A percentile compares a stretch with the other conserved stretches of the same genome.
These are phyloP conservation scores for Bombyx mandarina DNA, from an alignment of 1,140 invertebrate species.

Conservation along the genomic window DNA sequence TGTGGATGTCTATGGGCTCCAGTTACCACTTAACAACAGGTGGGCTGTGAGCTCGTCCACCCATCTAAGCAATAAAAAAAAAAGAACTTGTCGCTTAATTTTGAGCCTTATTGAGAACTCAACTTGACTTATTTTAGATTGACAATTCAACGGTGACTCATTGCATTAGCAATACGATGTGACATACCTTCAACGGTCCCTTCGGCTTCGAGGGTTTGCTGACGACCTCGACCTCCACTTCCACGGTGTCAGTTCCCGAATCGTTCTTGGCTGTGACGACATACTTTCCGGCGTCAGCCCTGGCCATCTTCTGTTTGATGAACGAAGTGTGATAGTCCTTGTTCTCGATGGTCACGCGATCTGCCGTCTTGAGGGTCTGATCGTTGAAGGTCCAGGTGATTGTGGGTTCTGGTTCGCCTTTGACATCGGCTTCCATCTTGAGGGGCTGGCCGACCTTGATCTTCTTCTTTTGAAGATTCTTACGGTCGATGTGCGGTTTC, in stretches of 20 bases:
- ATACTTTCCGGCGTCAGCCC: conserved; percentile 89
- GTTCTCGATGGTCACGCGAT: conserved; percentile 85
- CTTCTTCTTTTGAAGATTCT: conserved; percentile 88
- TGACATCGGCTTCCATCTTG: conserved; percentile 90
- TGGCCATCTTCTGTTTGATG: conserved; percentile 83
- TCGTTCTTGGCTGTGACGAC: conserved; percentile 93
- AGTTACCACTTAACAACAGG: no score
- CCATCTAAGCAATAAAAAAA: background rate
- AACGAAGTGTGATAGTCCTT: conserved; percentile 96
- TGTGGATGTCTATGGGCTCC: no score
- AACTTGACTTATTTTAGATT: no score
- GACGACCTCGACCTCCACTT: conserved; percentile 92
- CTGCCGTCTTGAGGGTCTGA: conserved; percentile 74
- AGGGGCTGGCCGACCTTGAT: conserved; percentile 89
- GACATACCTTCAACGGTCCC: conserved; percentile 85
- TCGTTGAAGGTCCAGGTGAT: conserved; percentile 90
- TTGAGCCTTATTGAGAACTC: no score
- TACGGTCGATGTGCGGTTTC: conserved; percentile 95
- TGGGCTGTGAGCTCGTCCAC: no score
- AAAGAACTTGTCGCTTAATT: background rate
- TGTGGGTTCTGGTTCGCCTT: conserved; percentile 91
- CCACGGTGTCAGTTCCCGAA: conserved; percentile 92
- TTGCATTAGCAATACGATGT: no score
- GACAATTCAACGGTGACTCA: no score
- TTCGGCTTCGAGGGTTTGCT: conserved; percentile 87